Conservation (phyloP, 2,113 vertebrate genomes). For the Orycteropus afer region DNA sequence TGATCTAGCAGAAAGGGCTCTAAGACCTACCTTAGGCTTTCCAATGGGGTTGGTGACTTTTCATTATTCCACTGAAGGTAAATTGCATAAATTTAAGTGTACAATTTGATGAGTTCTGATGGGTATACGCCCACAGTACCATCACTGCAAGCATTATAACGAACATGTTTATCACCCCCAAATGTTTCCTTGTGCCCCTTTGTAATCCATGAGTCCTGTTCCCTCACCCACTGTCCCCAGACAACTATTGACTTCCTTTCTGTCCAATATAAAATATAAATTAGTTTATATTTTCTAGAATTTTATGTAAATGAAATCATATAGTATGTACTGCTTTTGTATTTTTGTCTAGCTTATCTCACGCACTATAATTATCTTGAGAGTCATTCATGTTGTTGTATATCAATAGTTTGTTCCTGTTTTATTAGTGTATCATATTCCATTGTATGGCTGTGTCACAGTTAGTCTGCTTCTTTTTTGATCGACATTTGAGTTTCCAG, state of each 20-base stretch:
- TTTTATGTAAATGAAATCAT: no score
- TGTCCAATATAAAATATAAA: not conserved
- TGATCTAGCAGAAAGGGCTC: not conserved
- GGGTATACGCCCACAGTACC: not conserved
- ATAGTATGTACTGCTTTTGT: not conserved
- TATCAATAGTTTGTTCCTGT: not conserved
- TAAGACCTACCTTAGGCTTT: not conserved
- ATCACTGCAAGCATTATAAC: not conserved
- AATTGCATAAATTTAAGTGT: not conserved
- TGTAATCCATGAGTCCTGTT: not conserved
- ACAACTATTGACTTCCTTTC: constrained; percentile 24
- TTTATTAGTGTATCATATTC: constrained; percentile 4
- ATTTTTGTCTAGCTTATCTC: not conserved
- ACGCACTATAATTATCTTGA: not conserved
- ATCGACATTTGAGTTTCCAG: not conserved
- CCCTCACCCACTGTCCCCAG: not conserved
- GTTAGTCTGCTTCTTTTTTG: not conserved
- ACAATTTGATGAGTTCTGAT: not conserved
- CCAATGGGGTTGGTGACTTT: not conserved
- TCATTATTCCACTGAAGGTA: not conserved
- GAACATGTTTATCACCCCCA: not conserved
- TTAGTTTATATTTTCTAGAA: constrained; percentile 43
- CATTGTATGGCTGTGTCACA: not conserved
- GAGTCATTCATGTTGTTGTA: not conserved
- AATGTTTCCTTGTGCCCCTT: not conserved